These are phyloP conservation scores for Gymnoscelis rufifasciata DNA, from an alignment of 2,888 invertebrate species.

Conservation along the genomic window DNA sequence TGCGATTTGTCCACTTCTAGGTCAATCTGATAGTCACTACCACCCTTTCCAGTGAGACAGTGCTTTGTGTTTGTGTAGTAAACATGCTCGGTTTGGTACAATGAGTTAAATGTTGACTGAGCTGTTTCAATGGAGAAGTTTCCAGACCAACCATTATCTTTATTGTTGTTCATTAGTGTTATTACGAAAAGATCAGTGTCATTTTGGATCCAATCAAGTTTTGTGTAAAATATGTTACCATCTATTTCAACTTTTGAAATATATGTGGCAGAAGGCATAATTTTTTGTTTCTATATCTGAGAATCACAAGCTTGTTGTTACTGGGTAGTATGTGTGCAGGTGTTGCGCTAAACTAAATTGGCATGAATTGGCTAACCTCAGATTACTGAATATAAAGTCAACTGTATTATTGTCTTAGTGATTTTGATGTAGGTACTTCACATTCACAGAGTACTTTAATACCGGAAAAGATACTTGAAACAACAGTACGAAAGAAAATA, in stretches of 20 bases:
- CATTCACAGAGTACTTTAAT: no score
- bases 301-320: no score
- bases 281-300: no score
- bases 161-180: conserved; percentile 41
- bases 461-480: no score
- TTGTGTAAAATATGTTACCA: conserved; percentile 38
- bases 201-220: conserved; percentile 48
- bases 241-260: conserved; percentile 43
- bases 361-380: no score
- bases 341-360: no score
- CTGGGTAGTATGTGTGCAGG: no score
- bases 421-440: no score
- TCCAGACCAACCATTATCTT: conserved; percentile 49
- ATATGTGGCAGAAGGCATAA: conserved; percentile 18
- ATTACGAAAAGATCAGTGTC: conserved; percentile 47
- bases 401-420: no score
- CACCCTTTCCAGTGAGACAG: conserved; percentile 31
- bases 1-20: conserved; percentile 32
- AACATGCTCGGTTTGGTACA: conserved; percentile 40
- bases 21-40: conserved; percentile 35
- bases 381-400: no score
- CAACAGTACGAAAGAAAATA: no score
- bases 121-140: conserved; percentile 44
- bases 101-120: conserved; percentile 32
- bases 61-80: conserved; percentile 43